Percentiles rank a stretch among this genome's conserved stretches.
Evolutionary conservation across 2,113 vertebrate genomes (phyloP).

Genomic region (Aleadryas rufinucha): DNA sequence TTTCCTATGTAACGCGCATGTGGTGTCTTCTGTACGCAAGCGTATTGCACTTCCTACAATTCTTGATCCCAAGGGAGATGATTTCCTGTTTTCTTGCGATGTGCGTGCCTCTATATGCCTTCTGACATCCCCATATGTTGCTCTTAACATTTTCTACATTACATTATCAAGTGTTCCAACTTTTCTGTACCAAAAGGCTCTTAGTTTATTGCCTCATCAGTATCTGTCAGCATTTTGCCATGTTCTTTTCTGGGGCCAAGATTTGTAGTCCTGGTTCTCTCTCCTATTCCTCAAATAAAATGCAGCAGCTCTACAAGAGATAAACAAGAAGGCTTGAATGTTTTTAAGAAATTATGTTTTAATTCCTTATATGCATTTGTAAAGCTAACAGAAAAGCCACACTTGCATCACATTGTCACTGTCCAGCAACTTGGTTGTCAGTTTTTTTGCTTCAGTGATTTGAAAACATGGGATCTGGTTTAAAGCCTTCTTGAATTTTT

Average conservation of each 20-base stretch:
- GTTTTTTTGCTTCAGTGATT: not conserved
- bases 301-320: not conserved
- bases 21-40: not conserved
- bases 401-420: not conserved
- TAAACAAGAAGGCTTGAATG: not conserved
- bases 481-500: not conserved
- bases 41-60: not conserved
- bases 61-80: not conserved
- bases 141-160: not conserved
- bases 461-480: not conserved
- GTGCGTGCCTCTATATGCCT: not conserved
- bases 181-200: not conserved
- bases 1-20: not conserved
- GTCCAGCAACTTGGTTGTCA: not conserved
- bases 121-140: not conserved
- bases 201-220: not conserved
- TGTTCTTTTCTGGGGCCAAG: not conserved
- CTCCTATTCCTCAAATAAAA: not conserved
- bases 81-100: not conserved
- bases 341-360: not conserved
- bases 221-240: not conserved
- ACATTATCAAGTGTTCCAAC: not conserved
- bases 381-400: not conserved
- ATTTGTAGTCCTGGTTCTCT: not conserved
- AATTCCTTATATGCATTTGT: not conserved